A percentile compares a stretch with the other conserved stretches of the same genome.
Evolutionary conservation across 2,797 vertebrate species (phyloP).

Genomic region (Microctenopoma steveboyesi): DNA sequence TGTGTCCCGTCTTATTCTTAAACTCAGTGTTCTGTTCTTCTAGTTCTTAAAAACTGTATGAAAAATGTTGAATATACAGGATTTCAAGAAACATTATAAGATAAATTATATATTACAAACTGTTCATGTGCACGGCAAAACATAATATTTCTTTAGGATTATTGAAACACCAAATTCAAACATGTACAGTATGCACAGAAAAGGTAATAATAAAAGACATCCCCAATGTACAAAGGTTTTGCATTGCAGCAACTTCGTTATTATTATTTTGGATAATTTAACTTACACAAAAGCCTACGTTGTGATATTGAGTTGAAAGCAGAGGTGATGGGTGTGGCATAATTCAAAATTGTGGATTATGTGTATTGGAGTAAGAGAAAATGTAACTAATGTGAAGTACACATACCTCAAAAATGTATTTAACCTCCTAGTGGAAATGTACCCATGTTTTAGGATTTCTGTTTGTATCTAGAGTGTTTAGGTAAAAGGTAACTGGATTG

Average conservation of each 20-base stretch:
- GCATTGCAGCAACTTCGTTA: no score
- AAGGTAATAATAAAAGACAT: background rate
- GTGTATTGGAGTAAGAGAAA: no score
- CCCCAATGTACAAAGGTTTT: background rate
- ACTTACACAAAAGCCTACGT: background rate
- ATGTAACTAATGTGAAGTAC: no score
- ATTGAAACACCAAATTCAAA: no score
- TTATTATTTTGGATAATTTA: background rate
- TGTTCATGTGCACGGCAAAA: no score
- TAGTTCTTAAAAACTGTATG: constrained; percentile 1
- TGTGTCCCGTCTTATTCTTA: background rate
- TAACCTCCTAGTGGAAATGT: no score
- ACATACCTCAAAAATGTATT: no score
- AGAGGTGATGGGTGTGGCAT: no score
- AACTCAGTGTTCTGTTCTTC: background rate
- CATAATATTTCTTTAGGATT: background rate
- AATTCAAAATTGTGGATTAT: no score
- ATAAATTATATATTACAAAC: constrained; percentile 46
- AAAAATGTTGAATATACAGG: constrained; percentile 10
- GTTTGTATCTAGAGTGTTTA: background rate
- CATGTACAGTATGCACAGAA: no score
- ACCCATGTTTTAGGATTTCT: background rate
- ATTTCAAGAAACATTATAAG: background rate
- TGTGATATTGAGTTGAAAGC: background rate
- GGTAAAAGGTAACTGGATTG: background rate